Evolutionary conservation across 2,888 invertebrate genomes (phyloP).

Genomic region (Limnephilus auricula): DNA sequence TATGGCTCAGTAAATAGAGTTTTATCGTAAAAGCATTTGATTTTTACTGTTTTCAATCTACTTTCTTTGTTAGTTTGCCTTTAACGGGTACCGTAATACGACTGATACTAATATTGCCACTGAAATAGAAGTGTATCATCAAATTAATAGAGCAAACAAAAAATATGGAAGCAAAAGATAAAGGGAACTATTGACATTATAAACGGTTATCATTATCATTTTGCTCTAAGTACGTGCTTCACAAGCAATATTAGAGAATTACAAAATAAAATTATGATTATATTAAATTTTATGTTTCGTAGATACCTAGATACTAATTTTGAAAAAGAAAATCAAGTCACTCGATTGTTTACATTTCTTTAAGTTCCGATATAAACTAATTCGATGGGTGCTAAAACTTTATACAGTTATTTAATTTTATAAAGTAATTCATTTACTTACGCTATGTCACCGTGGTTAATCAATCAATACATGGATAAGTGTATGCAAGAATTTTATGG

Average conservation of each 20-base stretch:
- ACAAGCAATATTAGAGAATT: not conserved
- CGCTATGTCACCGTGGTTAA: no score
- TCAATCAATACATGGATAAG: no score
- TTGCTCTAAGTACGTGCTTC: not conserved
- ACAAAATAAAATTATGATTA: not conserved
- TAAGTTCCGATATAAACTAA: not conserved
- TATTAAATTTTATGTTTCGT: not conserved
- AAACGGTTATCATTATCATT: not conserved
- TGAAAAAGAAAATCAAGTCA: not conserved
- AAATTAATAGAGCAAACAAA: not conserved
- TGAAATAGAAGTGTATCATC: not conserved
- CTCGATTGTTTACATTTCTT: not conserved
- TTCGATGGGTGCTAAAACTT: not conserved
- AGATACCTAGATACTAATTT: no score
- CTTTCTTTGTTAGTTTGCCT: not conserved
- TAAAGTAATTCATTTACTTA: no score
- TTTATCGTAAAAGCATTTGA: not conserved
- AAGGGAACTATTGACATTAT: not conserved
- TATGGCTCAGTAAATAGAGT: not conserved
- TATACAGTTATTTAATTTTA: no score
- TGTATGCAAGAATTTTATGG: no score
- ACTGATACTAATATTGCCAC: not conserved
- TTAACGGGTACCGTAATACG: not conserved
- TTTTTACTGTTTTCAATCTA: constrained; percentile 2
- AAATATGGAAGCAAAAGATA: not conserved